phyloP scores from a whole-genome alignment of 2,888 invertebrate species.

The Andricus curvator region DNA sequence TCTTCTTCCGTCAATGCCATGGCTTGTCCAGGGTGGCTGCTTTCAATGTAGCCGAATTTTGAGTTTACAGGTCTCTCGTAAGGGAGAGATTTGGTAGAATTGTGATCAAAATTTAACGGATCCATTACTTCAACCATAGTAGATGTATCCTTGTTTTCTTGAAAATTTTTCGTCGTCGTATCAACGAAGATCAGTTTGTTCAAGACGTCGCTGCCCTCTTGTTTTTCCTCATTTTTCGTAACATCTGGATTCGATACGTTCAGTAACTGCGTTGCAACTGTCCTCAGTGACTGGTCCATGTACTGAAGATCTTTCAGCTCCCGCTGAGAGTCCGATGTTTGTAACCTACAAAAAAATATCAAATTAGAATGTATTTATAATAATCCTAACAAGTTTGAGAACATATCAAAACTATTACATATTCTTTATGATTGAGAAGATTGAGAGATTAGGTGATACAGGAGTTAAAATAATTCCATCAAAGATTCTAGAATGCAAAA shows the following conservation, averaged over 20 bases:
- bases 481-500: no score
- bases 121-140: constrained; percentile 5
- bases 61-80: constrained; percentile 73
- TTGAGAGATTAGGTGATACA: no score
- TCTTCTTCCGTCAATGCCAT: constrained; percentile 84
- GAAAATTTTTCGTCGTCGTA: background rate
- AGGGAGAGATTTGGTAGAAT: constrained; percentile 43
- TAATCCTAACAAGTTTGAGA: background rate
- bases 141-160: background rate
- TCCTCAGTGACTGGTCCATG: constrained; percentile 74
- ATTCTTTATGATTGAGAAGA: background rate
- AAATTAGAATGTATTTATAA: background rate
- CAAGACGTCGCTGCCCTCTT: constrained; percentile 42
- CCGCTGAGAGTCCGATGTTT: constrained; percentile 62
- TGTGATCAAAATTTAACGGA: background rate
- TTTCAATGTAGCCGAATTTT: constrained; percentile 73
- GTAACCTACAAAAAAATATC: constrained; percentile 74
- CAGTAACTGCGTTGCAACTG: constrained; percentile 74
- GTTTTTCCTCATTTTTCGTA: constrained; percentile 43
- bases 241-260: constrained; percentile 65
- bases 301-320: constrained; percentile 69
- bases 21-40: constrained; percentile 83
- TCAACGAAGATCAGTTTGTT: constrained; percentile 30
- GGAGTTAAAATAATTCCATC: no score
- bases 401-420: background rate